Evolutionary conservation across 35 echinoderm and acorn worm genomes (phyloP), one percentile per base, ranked within the genome.

Genomic region (Ophiothrix spiculata): DNA sequence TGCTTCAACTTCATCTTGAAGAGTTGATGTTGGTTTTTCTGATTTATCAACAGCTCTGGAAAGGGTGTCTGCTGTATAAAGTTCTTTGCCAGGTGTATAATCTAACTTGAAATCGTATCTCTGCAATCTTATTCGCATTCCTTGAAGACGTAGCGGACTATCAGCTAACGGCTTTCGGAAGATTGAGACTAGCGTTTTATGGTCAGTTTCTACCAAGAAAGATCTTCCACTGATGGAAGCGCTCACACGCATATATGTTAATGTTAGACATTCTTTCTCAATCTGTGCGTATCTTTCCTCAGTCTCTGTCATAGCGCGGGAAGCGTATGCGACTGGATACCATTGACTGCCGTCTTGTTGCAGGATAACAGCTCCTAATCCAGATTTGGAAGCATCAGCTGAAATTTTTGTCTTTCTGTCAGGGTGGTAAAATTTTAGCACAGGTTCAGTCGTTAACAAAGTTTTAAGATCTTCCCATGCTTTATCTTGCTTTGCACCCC

Each of bases 151-250:
- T 15, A 87, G 38, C 19, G 85, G 85, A 34, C 79, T 77, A 4
- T 93, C 69, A 69, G 69, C 39, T 36, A 93, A n/a, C 79, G 85
- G 64, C 80, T 88, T 87, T 39, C 56, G n/a, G 39, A 93, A 93
- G 1, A 93, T 63, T 56, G 37, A 37, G 21, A 88, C 81, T 38
- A 93, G 63, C 11, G 64, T 85, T 31, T 93, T 93, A 78, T 89
- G 91, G 46, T 93, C 80, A 11, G 91, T 88, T 46, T 93, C 91
- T 41, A 79, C 91, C 35, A 56, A 21, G 32, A 83, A 78, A 32
- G 79, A 88, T 17, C 74, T 39, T 13, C 85, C 63, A 88, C 86
- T 93, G 86, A 45, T 93, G 91, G 56, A 93, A 93, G n/a, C 85
- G 0, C 40, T 78, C 69, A 88, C 85, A 75, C 0, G 60, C n/a